Evolutionary conservation across 1,140 invertebrate species (phyloP).

Genomic region (Drosophila albomicans): DNA sequence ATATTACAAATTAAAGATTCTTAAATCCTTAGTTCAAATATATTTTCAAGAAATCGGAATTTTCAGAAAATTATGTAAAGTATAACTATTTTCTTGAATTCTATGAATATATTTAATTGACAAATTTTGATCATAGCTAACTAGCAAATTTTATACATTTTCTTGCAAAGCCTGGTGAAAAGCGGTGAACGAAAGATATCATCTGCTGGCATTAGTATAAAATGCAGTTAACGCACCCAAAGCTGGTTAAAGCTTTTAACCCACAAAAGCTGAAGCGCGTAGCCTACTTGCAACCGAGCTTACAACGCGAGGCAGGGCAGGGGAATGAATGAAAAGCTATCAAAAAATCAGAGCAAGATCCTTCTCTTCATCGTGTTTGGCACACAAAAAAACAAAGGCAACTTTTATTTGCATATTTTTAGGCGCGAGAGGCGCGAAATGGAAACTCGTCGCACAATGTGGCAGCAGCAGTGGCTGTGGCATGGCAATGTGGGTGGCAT

Average conservation of each 20-base stretch:
- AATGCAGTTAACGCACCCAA: conserved; percentile 33
- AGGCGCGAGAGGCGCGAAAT: conserved; percentile 71
- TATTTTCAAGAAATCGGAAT: too few relatives aligned
- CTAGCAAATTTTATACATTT: too few relatives aligned
- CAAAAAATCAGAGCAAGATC: conserved; percentile 56
- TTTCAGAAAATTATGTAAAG: too few relatives aligned
- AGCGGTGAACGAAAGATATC: not conserved
- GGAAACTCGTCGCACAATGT: conserved; percentile 38
- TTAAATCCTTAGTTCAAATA: too few relatives aligned
- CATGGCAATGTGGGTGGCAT: not conserved
- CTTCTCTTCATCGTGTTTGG: not conserved
- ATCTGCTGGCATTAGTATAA: conserved; percentile 28
- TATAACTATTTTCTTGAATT: too few relatives aligned
- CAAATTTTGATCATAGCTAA: too few relatives aligned
- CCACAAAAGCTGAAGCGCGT: conserved; percentile 20
- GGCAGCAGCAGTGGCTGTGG: not conserved
- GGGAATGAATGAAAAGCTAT: conserved; percentile 40
- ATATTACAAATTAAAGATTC: too few relatives aligned
- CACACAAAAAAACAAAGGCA: conserved; percentile 33
- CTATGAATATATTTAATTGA: too few relatives aligned
- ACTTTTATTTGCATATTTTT: conserved; percentile 78
- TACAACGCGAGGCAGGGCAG: not conserved
- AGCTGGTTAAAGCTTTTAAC: conserved; percentile 34
- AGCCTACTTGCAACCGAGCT: not conserved
- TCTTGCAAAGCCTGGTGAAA: not conserved